These are phyloP conservation scores for Acleris emargana DNA, from an alignment of 2,888 invertebrate species.

Conservation along the genomic window DNA sequence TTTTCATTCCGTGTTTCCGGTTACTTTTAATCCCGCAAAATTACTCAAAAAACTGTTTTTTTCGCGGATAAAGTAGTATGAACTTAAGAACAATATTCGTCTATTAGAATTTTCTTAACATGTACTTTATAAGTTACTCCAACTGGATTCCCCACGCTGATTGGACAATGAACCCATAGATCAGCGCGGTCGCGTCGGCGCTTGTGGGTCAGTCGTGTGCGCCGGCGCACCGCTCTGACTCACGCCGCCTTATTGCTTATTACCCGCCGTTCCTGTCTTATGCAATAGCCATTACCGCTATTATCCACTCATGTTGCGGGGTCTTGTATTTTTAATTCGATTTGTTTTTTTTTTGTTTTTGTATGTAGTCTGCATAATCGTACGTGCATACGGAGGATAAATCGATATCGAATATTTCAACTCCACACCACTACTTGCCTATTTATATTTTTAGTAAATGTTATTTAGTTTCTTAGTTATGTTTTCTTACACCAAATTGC, in stretches of 20 bases:
- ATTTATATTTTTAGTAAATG: too few species aligned
- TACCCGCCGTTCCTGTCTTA: constrained; percentile 24
- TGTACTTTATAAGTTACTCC: neutral
- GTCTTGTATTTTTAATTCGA: too few species aligned
- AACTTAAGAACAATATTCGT: neutral
- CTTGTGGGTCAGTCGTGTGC: constrained; percentile 38
- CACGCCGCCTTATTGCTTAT: constrained; percentile 26
- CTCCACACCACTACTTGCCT: too few species aligned
- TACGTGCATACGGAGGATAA: neutral
- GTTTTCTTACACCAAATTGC: constrained; percentile 5
- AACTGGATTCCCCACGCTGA: neutral
- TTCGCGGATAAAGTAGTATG: too few species aligned
- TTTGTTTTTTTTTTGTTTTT: too few species aligned
- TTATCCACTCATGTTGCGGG: constrained; percentile 18
- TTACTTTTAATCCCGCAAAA: too few species aligned
- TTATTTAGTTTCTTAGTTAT: too few species aligned
- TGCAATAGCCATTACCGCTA: constrained; percentile 12
- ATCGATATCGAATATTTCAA: too few species aligned
- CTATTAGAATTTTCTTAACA: neutral
- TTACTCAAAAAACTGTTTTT: too few species aligned
- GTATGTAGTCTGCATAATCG: too few species aligned
- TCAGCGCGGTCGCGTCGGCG: constrained; percentile 29
- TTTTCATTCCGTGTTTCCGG: too few species aligned
- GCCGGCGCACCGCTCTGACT: constrained; percentile 18
- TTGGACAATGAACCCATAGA: constrained; percentile 38